Evolutionary conservation across 1,140 invertebrate genomes (phyloP), one percentile per base, ranked within the genome.

Genomic region (Hyposmocoma kahamanoa): DNA sequence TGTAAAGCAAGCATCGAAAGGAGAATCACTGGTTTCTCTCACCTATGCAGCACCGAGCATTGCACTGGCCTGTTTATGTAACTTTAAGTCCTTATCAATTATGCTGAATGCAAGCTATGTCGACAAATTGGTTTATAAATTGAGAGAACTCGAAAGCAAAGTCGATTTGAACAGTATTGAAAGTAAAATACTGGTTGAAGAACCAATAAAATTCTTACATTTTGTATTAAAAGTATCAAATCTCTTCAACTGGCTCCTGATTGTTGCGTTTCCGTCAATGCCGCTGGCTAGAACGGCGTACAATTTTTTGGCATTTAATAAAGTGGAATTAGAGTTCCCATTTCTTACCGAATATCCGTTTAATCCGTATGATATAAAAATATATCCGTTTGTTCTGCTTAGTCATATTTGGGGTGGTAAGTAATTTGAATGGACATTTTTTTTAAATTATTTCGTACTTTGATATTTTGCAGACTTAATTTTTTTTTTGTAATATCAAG

Each of bases 401-500:
- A 51, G 58, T 18, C 62, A 65, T 22, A 56, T 65, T 46, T 58
- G 62, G 58, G 55, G 58, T 51, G 58, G 62, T 64, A 43, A 47
- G 47, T 41, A 34, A 3, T 22, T 8, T 39, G 15, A 20, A 22
- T 22, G 21, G 11, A 18, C 13, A 34, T 30, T 36, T 22, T 13
- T n/a, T n/a, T n/a, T n/a, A n/a, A n/a, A n/a, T n/a, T n/a, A n/a
- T n/a, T n/a, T n/a, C n/a, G n/a, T n/a, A n/a, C n/a, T n/a, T n/a
- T n/a, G n/a, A n/a, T n/a, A n/a, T n/a, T n/a, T n/a, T n/a, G n/a
- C n/a, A n/a, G n/a, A n/a, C n/a, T n/a, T n/a, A n/a, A n/a, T n/a
- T n/a, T n/a, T n/a, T n/a, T n/a, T n/a, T n/a, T n/a, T n/a, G n/a
- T n/a, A n/a, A n/a, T n/a, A n/a, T n/a, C n/a, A n/a, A n/a, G n/a